A percentile compares a stretch with the other conserved stretches of the same genome.
phyloP scores from a whole-genome alignment of 2,797 vertebrate species.

The Xiphorhynchus erythropygius region DNA sequence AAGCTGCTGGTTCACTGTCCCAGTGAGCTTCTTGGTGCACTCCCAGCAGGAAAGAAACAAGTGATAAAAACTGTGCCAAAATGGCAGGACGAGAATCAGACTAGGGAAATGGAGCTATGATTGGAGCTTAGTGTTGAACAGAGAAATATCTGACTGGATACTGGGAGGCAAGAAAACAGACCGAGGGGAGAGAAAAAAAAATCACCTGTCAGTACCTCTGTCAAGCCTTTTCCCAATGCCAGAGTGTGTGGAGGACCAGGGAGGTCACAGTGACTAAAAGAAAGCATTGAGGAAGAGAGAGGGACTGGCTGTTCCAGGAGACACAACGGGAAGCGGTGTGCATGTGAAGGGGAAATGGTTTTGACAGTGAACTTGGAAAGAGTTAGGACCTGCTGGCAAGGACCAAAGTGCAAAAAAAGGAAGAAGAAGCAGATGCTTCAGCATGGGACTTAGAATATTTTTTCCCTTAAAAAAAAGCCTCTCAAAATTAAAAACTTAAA shows the following conservation, averaged over 20 bases:
- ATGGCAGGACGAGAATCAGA: neutral
- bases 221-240: neutral
- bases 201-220: neutral
- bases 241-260: neutral
- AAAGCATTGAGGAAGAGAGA: neutral
- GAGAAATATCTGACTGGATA: neutral
- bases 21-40: neutral
- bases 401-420: neutral
- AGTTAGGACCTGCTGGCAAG: neutral
- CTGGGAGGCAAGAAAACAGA: neutral
- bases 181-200: neutral
- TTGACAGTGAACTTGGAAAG: neutral
- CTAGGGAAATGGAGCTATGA: neutral
- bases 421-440: neutral
- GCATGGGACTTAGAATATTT: neutral
- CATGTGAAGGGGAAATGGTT: rapidly evolving
- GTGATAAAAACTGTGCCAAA: neutral
- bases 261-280: neutral
- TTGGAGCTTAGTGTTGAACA: neutral
- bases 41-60: neutral
- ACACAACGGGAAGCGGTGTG: neutral
- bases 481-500: neutral
- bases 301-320: neutral
- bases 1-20: neutral
- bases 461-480: neutral